Evolutionary conservation across 37 sponge, comb jelly and placozoan species (phyloP), one percentile per base, ranked within the genome.

Genomic region (Oscarella lobularis): DNA sequence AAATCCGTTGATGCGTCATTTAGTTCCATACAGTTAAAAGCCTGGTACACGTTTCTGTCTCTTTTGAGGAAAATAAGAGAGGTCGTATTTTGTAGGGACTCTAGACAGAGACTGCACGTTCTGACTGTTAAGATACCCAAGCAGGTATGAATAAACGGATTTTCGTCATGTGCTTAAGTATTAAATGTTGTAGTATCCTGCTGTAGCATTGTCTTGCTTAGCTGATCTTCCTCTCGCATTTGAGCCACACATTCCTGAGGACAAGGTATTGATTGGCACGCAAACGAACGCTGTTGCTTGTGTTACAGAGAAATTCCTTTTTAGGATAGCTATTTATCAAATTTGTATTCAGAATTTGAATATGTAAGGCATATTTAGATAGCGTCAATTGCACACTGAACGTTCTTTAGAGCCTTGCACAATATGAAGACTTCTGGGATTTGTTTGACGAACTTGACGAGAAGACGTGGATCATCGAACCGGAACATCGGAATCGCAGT

Each of bases 381-480:
- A n/a, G n/a, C n/a, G n/a, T n/a, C n/a, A n/a, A n/a, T n/a, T n/a
- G n/a, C n/a, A n/a, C n/a, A n/a, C 20, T 48, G 9, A 20, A 48
- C 9, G 9, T 48, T 48, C 14, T 20, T 48, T 48, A 48, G 60
- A 48, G 20, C 9, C 14, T 48, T 48, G 9, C 60, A 27, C 37
- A 35, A 54, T 81, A 87, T 37, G 75, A 81, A 65, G 14, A 29
- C 33, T 88, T 88, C 35, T 88, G 88, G 88, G 67, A 77, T 6
- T 41, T 14, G 33, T 33, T 88, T 67, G 82, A 80, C 31, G 79
- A 84, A 66, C 32, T 88, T 39, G 88, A 88, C 41, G 6, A 27
- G 35, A 31, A 73, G 37, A 77, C 79, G 0, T 81, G 78, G 79
- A 79, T 88, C 14, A 75, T 88, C 66, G 88, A 88, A 75, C 88